Evolutionary conservation across 1,140 invertebrate genomes (phyloP).

Genomic region (Spodoptera frugiperda): DNA sequence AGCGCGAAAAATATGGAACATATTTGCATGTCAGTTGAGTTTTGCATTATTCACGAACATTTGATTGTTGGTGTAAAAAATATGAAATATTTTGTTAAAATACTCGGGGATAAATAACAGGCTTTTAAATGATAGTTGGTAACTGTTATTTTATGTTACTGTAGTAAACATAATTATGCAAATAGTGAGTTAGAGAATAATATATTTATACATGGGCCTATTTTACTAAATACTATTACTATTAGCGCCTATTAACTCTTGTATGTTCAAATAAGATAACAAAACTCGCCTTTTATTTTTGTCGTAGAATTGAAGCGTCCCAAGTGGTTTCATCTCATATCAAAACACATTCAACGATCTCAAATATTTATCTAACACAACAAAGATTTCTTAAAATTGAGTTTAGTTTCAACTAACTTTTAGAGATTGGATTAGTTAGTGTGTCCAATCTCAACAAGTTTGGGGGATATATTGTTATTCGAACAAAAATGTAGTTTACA

Average conservation of each 20-base stretch:
- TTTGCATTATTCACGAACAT: slow-evolving; percentile 22
- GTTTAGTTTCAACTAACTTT: slow-evolving; percentile 12
- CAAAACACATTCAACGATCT: slow-evolving; percentile 25
- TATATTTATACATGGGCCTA: background rate
- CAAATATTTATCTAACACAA: slow-evolving; percentile 15
- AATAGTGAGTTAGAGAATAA: too few species aligned
- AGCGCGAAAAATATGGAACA: slow-evolving; percentile 4
- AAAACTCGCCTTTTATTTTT: slow-evolving; percentile 40
- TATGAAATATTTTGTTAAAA: slow-evolving; percentile 10
- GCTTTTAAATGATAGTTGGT: background rate
- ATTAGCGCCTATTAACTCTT: slow-evolving; percentile 43
- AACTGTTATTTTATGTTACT: too few species aligned
- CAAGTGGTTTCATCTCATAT: slow-evolving; percentile 50
- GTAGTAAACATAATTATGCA: too few species aligned
- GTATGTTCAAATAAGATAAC: slow-evolving; percentile 62
- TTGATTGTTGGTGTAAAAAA: slow-evolving; percentile 12
- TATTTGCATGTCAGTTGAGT: slow-evolving; percentile 1
- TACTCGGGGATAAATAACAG: background rate
- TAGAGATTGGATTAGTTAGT: slow-evolving; percentile 27
- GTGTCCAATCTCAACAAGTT: slow-evolving; percentile 5
- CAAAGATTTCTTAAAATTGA: slow-evolving; percentile 20
- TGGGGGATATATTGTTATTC: slow-evolving; percentile 6
- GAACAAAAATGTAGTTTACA: background rate
- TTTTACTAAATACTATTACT: slow-evolving; percentile 33
- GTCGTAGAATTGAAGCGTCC: background rate